Base-by-base conservation (phyloP, 2,888 invertebrate genomes). In the Campoletis raptor region DNA sequence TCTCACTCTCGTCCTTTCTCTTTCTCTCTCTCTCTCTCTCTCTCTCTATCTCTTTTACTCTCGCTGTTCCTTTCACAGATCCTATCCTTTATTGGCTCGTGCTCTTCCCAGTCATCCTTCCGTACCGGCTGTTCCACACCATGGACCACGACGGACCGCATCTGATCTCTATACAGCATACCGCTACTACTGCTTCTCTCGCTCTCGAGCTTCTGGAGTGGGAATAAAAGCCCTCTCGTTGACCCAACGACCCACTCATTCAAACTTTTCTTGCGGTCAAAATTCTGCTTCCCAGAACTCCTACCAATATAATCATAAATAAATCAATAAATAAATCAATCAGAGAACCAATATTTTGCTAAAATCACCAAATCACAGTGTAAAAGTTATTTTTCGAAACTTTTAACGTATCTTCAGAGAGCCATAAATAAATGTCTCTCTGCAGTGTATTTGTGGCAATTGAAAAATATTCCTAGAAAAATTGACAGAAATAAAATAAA, bases 111-210 rank as follows among this genome's bases (percentile, higher is more conserved):
- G 77, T 45, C 72, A 61, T 84, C 84, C 85, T 88, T 80, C 84
- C 74, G 87, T 77, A 81, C 77, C 85, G 82, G 74, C 73, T 81
- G 86, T 84, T 87, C 82, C 61, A 76, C 79, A 64, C 85, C 78
- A 77, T 52, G 81, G 80, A 70, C 81, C 81, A 40, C 30, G 42
- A 70, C 81, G 54, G 40, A 30, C 72, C 36, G n/a, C 52, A 52
- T 37, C 73, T 74, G 9, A 40, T 74, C 73, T 57, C 40, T 18
- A 30, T 30, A 24, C 40, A 37, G 74, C 45, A 61, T 70, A 54
- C 48, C 66, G 40, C 80, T 48, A 24, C 81, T 70, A 70, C 83
- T 54, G 42, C 30, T 30, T 30, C 30, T 30, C 30, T 30, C 30
- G 30, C 77, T 67, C 37, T 10, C 30, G 87, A 73, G 54, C 45